These are phyloP conservation scores for Cylas formicarius DNA, from an alignment of 1,140 invertebrate genomes.

Conservation along the genomic window DNA sequence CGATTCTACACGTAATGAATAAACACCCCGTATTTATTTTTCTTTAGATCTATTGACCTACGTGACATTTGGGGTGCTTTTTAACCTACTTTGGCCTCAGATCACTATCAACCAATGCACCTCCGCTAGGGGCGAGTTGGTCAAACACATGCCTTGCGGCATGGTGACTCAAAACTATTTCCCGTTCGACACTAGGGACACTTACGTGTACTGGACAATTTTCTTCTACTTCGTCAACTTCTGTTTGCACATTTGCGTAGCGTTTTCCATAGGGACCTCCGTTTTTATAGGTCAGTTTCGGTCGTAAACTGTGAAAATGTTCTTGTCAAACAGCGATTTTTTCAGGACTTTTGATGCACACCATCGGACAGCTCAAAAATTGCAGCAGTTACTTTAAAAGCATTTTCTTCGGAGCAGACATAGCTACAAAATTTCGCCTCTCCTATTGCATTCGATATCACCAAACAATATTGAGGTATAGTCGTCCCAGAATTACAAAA, in stretches of 20 bases:
- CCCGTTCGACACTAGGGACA: constrained; percentile 16
- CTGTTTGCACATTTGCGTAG: constrained; percentile 8
- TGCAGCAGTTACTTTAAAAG: constrained; percentile 4
- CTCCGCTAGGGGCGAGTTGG: constrained; percentile 7
- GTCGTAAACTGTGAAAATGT: not conserved
- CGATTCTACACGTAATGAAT: too few relatives aligned
- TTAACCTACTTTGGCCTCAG: constrained; percentile 10
- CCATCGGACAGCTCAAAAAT: constrained; percentile 8
- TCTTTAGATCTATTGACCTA: constrained; percentile 15
- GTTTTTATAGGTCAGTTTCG: constrained; percentile 11
- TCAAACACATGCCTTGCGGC: constrained; percentile 18
- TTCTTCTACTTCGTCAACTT: constrained; percentile 7
- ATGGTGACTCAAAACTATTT: constrained; percentile 16
- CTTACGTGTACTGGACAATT: constrained; percentile 9
- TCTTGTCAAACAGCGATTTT: not conserved
- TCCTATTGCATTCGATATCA: constrained; percentile 13
- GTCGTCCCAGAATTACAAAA: too few relatives aligned
- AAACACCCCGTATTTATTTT: too few relatives aligned
- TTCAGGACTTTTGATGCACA: constrained; percentile 17
- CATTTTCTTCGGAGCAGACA: not conserved
- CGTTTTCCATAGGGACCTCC: constrained; percentile 13
- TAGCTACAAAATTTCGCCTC: constrained; percentile 1
- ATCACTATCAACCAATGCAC: constrained; percentile 11
- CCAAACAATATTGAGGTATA: constrained; percentile 14
- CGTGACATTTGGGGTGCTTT: constrained; percentile 1